A percentile compares a stretch with the other conserved stretches of the same genome.
Evolutionary conservation across 1,140 invertebrate species (phyloP).

Genomic region (Sycobia sp.): DNA sequence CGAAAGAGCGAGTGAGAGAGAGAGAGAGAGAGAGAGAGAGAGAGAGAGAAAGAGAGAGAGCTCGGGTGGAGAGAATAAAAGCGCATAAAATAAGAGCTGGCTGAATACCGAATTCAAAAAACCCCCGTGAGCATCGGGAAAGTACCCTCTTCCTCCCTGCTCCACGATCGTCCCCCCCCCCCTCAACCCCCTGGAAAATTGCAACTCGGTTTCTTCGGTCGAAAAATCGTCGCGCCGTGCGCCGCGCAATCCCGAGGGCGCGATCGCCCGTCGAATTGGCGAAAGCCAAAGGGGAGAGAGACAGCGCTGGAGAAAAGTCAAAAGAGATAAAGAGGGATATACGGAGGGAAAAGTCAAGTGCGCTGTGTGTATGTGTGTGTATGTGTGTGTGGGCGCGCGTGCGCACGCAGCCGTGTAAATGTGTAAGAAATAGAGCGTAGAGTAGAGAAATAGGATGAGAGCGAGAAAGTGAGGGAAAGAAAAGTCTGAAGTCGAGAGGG

Average conservation of each 20-base stretch:
- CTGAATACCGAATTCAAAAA: slow-evolving; percentile 18
- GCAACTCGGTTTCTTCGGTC: slow-evolving; percentile 14
- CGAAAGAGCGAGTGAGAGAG: no score
- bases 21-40: no score
- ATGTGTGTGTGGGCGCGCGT: no score
- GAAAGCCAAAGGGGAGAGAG: slow-evolving; percentile 12
- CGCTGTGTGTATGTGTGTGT: no score
- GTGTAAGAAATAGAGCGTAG: not conserved
- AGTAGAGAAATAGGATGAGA: not conserved
- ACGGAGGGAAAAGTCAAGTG: no score
- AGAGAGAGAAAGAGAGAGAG: no score
- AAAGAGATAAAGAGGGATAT: slow-evolving; percentile 14
- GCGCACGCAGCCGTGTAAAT: not conserved
- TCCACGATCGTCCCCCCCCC: not conserved
- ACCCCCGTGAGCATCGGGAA: not conserved
- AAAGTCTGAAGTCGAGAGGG: slow-evolving; percentile 1
- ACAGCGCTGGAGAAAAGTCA: not conserved
- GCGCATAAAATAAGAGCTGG: not conserved
- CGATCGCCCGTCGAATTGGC: slow-evolving; percentile 14
- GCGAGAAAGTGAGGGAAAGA: not conserved
- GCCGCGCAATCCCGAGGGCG: slow-evolving; percentile 6
- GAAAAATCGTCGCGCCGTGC: slow-evolving; percentile 14
- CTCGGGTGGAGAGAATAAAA: no score
- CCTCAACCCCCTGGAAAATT: slow-evolving; percentile 18
- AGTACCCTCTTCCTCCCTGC: not conserved